phyloP scores from a whole-genome alignment of 2,797 vertebrate genomes.

The Natrix natrix region DNA sequence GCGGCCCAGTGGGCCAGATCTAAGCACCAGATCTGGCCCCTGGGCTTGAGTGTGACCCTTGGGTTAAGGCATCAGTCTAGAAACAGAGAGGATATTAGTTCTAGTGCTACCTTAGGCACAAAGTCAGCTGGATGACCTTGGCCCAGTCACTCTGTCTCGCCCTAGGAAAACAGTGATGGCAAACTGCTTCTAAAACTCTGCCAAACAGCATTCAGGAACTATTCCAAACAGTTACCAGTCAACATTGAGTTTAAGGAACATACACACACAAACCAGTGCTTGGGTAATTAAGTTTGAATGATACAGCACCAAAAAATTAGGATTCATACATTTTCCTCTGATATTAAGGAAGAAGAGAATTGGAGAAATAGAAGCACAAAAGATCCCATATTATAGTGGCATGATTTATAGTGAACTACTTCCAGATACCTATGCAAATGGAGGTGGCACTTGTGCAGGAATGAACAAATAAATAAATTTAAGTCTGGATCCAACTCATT shows the following conservation, averaged over 20 bases:
- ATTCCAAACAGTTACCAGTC: background rate
- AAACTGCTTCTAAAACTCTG: background rate
- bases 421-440: background rate
- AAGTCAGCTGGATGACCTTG: background rate
- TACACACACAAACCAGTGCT: background rate
- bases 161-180: background rate
- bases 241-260: background rate
- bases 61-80: too few relatives aligned
- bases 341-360: background rate
- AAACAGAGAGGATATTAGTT: background rate
- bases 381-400: background rate
- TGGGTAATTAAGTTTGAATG: background rate
- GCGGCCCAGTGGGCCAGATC: too few relatives aligned
- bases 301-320: background rate
- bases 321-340: background rate
- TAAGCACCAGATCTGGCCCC: too few relatives aligned
- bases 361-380: background rate
- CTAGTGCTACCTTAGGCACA: background rate
- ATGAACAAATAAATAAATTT: background rate
- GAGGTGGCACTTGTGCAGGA: background rate
- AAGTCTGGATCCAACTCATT: background rate
- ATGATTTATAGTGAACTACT: background rate
- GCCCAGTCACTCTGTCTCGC: background rate
- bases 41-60: too few relatives aligned
- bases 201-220: background rate